These are phyloP conservation scores for Cynopterus brachyotis DNA, from an alignment of 2,113 vertebrate genomes.

Conservation along the genomic window DNA sequence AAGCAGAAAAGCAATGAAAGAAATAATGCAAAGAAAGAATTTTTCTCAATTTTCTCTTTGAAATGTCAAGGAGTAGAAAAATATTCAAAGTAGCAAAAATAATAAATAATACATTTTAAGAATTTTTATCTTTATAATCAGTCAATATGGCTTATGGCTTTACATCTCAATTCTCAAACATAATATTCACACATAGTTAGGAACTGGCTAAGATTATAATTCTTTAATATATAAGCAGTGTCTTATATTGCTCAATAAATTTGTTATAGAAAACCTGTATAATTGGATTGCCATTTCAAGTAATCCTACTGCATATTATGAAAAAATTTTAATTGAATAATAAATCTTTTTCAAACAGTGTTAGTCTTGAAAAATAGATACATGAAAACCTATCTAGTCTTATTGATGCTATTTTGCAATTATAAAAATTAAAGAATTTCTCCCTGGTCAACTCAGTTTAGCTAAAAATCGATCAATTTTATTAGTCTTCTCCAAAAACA, in stretches of 20 bases:
- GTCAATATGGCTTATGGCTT: background rate
- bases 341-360: background rate
- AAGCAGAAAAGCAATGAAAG: background rate
- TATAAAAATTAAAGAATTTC: background rate
- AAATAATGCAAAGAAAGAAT: background rate
- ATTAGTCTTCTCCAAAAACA: background rate
- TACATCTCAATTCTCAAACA: background rate
- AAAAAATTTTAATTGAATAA: background rate
- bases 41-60: background rate
- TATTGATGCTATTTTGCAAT: background rate
- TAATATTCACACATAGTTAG: background rate
- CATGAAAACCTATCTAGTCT: background rate
- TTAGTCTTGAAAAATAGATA: background rate
- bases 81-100: background rate
- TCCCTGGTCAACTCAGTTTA: background rate
- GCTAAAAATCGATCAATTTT: background rate
- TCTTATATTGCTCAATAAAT: background rate
- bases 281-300: background rate
- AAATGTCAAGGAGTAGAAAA: background rate
- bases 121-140: background rate
- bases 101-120: background rate
- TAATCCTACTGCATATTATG: background rate
- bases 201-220: background rate
- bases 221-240: background rate
- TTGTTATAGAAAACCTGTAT: background rate